Conservation (phyloP, 2,113 vertebrate genomes). For the Coptodon bakossiorum region DNA sequence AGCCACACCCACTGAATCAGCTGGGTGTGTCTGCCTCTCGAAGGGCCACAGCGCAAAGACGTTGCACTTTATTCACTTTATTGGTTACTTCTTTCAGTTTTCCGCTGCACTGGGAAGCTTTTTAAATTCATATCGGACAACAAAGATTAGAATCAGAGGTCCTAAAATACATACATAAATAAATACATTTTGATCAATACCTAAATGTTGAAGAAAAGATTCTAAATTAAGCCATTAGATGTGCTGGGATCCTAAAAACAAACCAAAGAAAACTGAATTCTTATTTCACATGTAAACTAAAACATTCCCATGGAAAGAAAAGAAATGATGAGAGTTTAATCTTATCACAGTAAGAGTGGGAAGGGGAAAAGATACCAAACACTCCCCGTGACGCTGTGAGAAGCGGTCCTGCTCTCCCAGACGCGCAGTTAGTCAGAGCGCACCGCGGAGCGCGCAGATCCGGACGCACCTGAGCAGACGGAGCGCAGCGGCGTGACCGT, state of each 20-base stretch:
- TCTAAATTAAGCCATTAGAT: background rate
- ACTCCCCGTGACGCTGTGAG: slow-evolving; percentile 27
- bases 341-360: background rate
- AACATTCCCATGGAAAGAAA: background rate
- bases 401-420: background rate
- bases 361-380: background rate
- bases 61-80: background rate
- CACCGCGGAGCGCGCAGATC: slow-evolving; percentile 30
- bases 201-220: background rate
- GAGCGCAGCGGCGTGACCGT: background rate
- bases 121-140: background rate
- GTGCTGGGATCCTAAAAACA: background rate
- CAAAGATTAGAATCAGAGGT: background rate
- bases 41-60: background rate
- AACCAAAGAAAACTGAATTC: background rate
- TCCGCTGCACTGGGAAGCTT: background rate
- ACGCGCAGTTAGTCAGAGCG: slow-evolving; percentile 12
- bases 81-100: background rate
- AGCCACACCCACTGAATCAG: background rate
- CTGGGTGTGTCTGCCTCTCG: background rate
- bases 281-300: background rate
- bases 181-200: background rate
- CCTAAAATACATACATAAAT: background rate
- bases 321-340: background rate
- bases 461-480: slow-evolving; percentile 19